A percentile compares a stretch with the other conserved stretches of the same genome.
Evolutionary conservation across 2,888 invertebrate genomes (phyloP).

Genomic region (Lepidochrysops patricia): DNA sequence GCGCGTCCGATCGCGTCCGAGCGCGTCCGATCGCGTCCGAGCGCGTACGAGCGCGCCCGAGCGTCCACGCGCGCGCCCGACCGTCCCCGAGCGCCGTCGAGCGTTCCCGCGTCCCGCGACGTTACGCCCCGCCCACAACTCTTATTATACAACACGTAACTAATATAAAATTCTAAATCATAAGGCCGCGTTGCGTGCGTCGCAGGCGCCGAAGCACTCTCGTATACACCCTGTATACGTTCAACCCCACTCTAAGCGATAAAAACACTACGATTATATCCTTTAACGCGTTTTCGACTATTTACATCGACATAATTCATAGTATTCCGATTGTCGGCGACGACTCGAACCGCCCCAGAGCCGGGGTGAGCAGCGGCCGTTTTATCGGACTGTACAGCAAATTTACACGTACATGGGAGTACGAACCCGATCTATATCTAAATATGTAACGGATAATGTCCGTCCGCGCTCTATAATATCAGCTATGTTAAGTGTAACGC

Average conservation of each 20-base stretch:
- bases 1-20: neutral
- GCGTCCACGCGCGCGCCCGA: neutral
- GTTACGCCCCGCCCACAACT: conserved; percentile 8
- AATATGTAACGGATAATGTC: conserved; percentile 50
- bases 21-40: conserved; percentile 9
- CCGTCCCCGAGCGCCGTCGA: conserved; percentile 29
- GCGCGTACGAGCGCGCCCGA: conserved; percentile 30
- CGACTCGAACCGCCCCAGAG: conserved; percentile 43
- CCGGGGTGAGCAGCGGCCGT: conserved; percentile 42
- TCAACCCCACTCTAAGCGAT: conserved; percentile 36
- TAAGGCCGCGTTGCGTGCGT: conserved; percentile 11
- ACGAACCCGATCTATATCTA: conserved; percentile 68
- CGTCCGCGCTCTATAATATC: conserved; percentile 70
- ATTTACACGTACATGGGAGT: conserved; percentile 70
- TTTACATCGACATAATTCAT: conserved; percentile 65
- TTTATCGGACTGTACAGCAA: conserved; percentile 55
- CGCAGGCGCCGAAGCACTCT: neutral
- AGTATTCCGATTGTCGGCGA: conserved; percentile 51
- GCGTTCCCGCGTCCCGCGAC: conserved; percentile 28
- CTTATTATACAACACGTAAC: conserved; percentile 13
- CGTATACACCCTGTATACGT: conserved; percentile 24
- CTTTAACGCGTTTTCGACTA: conserved; percentile 63
- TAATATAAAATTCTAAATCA: conserved; percentile 15
- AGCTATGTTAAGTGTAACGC: conserved; percentile 65
- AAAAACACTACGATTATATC: conserved; percentile 63